Base-by-base conservation (phyloP, 2,113 vertebrate genomes). In the Polypterus bichir region DNA sequence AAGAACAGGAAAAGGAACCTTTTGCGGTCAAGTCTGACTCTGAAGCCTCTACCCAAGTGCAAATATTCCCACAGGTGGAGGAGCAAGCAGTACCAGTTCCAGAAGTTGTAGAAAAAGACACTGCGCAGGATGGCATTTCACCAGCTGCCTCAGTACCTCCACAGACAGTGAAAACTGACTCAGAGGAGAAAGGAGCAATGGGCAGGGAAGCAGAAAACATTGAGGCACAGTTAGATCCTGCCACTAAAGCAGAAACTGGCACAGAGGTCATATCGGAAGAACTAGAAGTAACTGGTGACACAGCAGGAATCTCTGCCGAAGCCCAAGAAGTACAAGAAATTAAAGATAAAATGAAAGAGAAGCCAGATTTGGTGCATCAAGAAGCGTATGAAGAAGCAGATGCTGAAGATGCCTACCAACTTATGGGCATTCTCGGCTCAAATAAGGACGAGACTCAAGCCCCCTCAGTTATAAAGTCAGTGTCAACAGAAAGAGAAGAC, bases 341-440 rank as follows among this genome's bases (percentile, higher is more conserved):
- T 61, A 87, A 95, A 51, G 95, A 98, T 73, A 98, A 98, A 68
- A 92, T 95, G 48, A 88, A 87, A 62, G 59, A 86, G 61, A 92
- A 92, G 53, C 90, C 90, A 1, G 90, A 92, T 69, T 73, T 98
- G 67, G 95, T 98, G 49, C 95, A 98, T 69, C 95, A 98, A 75
- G 95, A 98, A 71, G 95, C 95, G 9, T 88, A 88, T 49, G 86
- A 88, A 61, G 86, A 88, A 63, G 86, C 97, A 8, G 95, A 98
- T 74, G 96, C 96, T 47, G 95, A 98, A 69, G 95, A 98, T 66
- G 94, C 91, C 46, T 98, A 97, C 1, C 94, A 98, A 74, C 72
- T 86, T 48, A 88, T 84, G 1, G 86, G 86, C 4, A 77, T 80
- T 56, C 56, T 57, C 5, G 27, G 86, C 83, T 54, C 49, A 6